These are phyloP conservation scores for Sigmodon hispidus DNA, from an alignment of 2,113 vertebrate genomes.

Conservation along the genomic window DNA sequence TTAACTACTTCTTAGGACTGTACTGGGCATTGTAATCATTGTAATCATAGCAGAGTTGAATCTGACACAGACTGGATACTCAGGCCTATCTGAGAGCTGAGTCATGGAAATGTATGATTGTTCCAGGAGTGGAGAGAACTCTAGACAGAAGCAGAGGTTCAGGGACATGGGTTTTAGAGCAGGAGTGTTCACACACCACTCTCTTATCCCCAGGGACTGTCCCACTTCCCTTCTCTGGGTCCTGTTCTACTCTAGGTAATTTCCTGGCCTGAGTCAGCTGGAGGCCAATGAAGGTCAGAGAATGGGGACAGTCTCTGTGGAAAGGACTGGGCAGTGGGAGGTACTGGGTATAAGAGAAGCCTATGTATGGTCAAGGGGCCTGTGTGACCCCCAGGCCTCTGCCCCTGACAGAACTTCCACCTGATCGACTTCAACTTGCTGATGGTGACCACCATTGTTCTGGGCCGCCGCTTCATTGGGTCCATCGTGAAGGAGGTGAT, in stretches of 20 bases:
- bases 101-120: neutral
- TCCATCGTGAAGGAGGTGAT: conserved; percentile 98
- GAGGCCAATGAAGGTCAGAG: conserved; percentile 76
- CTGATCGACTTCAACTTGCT: conserved; percentile 99
- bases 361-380: neutral
- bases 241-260: conserved; percentile 77
- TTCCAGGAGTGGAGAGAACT: neutral
- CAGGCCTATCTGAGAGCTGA: conserved; percentile 7
- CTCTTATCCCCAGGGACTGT: conserved; percentile 75
- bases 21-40: neutral
- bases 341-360: conserved; percentile 50
- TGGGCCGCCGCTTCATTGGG: conserved; percentile 95
- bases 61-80: neutral
- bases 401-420: conserved; percentile 94
- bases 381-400: conserved; percentile 63
- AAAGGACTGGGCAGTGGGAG: conserved; percentile 56
- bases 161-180: conserved; percentile 23
- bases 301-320: conserved; percentile 69
- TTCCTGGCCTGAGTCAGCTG: conserved; percentile 75
- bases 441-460: conserved; percentile 94
- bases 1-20: neutral
- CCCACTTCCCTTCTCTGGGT: conserved; percentile 75
- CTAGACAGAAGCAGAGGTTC: neutral
- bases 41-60: neutral
- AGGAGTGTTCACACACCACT: conserved; percentile 61